phyloP scores from a whole-genome alignment of 2,113 vertebrate genomes.

The Aphelocoma coerulescens region DNA sequence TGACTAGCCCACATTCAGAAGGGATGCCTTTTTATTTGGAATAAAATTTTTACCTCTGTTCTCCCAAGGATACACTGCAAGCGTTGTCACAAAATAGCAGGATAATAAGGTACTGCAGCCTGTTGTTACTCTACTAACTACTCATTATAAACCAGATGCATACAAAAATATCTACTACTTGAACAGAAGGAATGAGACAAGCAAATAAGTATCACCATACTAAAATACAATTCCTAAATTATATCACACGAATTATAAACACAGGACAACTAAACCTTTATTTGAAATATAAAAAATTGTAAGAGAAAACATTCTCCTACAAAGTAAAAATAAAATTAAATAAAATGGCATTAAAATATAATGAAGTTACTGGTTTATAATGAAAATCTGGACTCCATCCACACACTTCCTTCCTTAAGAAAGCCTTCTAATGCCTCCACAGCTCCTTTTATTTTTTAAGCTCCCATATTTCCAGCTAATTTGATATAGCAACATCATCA shows the following conservation, averaged over 20 bases:
- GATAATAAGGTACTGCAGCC: constrained; percentile 56
- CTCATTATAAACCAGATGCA: constrained; percentile 56
- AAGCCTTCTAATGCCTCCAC: constrained; percentile 36
- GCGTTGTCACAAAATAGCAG: constrained; percentile 62
- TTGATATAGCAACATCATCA: constrained; percentile 75
- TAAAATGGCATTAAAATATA: constrained; percentile 50
- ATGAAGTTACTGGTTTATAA: constrained; percentile 31
- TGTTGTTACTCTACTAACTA: constrained; percentile 63
- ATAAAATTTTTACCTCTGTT: constrained; percentile 38
- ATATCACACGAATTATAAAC: background rate
- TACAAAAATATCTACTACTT: constrained; percentile 35
- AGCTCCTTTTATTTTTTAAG: constrained; percentile 59
- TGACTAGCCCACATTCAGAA: constrained; percentile 1
- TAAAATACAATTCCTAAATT: constrained; percentile 18
- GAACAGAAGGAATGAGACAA: constrained; percentile 58
- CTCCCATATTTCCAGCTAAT: constrained; percentile 74
- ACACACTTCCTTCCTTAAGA: constrained; percentile 45
- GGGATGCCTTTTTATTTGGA: background rate
- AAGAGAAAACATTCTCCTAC: constrained; percentile 36
- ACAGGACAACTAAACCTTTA: background rate
- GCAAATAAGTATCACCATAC: constrained; percentile 25
- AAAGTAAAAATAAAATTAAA: constrained; percentile 51
- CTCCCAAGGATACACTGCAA: constrained; percentile 24
- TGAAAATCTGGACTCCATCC: constrained; percentile 52
- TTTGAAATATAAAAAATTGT: constrained; percentile 37